Percentiles rank a stretch among this genome's conserved stretches.
Evolutionary conservation across 2,797 vertebrate genomes (phyloP).

Genomic region (Ataeniobius toweri): DNA sequence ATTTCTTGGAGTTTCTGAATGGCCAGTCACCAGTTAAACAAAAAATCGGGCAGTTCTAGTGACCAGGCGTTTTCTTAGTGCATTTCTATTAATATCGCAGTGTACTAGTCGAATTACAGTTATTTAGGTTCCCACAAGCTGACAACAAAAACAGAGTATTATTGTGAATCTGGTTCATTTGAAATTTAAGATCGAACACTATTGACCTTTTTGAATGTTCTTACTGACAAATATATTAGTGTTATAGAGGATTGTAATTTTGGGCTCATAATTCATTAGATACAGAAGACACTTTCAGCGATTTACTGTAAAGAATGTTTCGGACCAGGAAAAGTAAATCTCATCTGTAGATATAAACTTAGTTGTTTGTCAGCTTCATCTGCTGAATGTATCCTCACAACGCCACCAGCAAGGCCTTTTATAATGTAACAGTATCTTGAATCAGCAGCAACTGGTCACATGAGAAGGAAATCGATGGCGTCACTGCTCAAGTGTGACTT

Average conservation of each 20-base stretch:
- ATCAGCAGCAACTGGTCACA: slow-evolving; percentile 65
- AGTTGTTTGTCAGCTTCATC: slow-evolving; percentile 45
- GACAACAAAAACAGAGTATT: neutral
- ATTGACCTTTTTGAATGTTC: slow-evolving; percentile 6
- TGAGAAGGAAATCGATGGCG: slow-evolving; percentile 68
- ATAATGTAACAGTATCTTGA: slow-evolving; percentile 64
- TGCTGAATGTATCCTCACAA: slow-evolving; percentile 39
- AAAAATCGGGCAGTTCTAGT: neutral
- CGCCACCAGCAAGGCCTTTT: slow-evolving; percentile 39
- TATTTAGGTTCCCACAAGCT: neutral
- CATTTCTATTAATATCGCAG: too few species aligned
- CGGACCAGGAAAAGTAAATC: slow-evolving; percentile 48
- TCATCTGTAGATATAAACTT: slow-evolving; percentile 23
- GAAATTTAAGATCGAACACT: slow-evolving; percentile 27
- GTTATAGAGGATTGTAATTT: neutral
- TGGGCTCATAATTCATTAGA: slow-evolving; percentile 19
- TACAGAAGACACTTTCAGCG: slow-evolving; percentile 12
- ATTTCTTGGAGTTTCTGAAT: neutral
- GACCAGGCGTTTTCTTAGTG: too few species aligned
- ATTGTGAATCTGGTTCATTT: slow-evolving; percentile 6
- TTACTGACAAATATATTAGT: neutral
- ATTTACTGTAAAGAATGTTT: slow-evolving; percentile 30
- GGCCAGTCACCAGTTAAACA: neutral
- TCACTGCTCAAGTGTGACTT: slow-evolving; percentile 52
- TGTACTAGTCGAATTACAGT: too few species aligned